phyloP scores from a whole-genome alignment of 2,888 invertebrate species.

The Metalampra italica region DNA sequence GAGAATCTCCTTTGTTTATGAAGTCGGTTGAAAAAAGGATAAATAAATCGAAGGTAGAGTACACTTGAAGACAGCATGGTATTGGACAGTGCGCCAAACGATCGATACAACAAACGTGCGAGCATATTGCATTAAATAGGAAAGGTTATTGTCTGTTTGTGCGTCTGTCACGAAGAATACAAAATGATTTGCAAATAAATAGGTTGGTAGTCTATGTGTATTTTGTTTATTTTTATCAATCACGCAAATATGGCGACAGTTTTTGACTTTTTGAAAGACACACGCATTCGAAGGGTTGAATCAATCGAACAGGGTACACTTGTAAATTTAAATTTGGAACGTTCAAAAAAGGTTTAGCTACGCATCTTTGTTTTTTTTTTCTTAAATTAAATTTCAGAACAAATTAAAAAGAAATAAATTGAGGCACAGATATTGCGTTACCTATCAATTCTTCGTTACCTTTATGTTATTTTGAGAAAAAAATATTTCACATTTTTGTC shows the following conservation, averaged over 20 bases:
- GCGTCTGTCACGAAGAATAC: not conserved
- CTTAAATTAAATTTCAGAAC: not conserved
- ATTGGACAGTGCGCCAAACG: not conserved
- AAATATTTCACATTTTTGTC: not conserved
- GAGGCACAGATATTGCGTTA: slow-evolving; percentile 1
- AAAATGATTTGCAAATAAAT: not conserved
- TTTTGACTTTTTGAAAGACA: not conserved
- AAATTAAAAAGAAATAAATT: too few relatives aligned
- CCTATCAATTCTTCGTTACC: not conserved
- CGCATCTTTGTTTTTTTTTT: not conserved
- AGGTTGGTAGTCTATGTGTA: not conserved
- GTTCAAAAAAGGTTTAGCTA: not conserved
- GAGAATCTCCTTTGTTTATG: too few relatives aligned
- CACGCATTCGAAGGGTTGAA: not conserved
- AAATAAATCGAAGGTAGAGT: not conserved
- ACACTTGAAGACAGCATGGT: not conserved
- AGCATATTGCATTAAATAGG: not conserved
- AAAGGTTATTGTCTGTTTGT: not conserved
- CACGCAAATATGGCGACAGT: slow-evolving; percentile 13
- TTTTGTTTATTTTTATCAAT: slow-evolving; percentile 8
- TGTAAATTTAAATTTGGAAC: not conserved
- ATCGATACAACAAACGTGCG: slow-evolving; percentile 1
- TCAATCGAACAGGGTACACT: not conserved
- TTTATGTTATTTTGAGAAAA: not conserved
- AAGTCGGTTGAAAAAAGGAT: not conserved